A percentile compares a stretch with the other conserved stretches of the same genome.
These are phyloP conservation scores for Helicorthomorpha holstii DNA, from an alignment of 1,140 invertebrate species.

Conservation along the genomic window DNA sequence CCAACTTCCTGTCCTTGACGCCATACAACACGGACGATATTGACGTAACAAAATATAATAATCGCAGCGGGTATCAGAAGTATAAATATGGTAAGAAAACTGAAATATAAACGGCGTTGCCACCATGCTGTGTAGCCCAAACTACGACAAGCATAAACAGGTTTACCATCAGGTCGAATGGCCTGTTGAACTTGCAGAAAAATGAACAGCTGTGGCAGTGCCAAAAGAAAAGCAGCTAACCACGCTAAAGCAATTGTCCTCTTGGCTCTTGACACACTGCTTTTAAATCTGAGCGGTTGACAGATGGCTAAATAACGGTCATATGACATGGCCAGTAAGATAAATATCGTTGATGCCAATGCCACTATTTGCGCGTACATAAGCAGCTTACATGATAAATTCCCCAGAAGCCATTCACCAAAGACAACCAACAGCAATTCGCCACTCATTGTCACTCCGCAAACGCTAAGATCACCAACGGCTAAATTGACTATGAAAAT, in stretches of 20 bases:
- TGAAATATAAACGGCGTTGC: conserved; percentile 29
- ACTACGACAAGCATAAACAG: conserved; percentile 20
- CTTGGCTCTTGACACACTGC: conserved; percentile 13
- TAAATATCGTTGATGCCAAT: conserved; percentile 28
- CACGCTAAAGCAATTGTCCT: conserved; percentile 27
- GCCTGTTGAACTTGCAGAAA: conserved; percentile 24
- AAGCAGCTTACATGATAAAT: conserved; percentile 25
- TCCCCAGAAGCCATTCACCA: conserved; percentile 27
- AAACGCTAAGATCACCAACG: conserved; percentile 28
- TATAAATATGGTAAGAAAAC: conserved; percentile 27
- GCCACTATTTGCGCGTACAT: conserved; percentile 29
- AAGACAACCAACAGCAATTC: conserved; percentile 28
- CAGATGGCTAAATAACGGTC: conserved; percentile 30
- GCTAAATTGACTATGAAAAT: conserved; percentile 31
- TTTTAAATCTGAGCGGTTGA: conserved; percentile 24
- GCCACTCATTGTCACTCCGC: conserved; percentile 28
- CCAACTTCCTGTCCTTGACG: conserved; percentile 11
- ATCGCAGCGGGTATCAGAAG: conserved; percentile 25
- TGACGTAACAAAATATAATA: conserved; percentile 29
- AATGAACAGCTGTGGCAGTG: conserved; percentile 29
- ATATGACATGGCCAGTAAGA: conserved; percentile 28
- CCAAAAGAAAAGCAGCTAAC: conserved; percentile 26
- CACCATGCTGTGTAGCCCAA: conserved; percentile 27
- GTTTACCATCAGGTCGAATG: conserved; percentile 16
- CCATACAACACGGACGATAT: conserved; percentile 28